Conservation (phyloP, 2,797 vertebrate species). For the Smutsia temminckii region DNA sequence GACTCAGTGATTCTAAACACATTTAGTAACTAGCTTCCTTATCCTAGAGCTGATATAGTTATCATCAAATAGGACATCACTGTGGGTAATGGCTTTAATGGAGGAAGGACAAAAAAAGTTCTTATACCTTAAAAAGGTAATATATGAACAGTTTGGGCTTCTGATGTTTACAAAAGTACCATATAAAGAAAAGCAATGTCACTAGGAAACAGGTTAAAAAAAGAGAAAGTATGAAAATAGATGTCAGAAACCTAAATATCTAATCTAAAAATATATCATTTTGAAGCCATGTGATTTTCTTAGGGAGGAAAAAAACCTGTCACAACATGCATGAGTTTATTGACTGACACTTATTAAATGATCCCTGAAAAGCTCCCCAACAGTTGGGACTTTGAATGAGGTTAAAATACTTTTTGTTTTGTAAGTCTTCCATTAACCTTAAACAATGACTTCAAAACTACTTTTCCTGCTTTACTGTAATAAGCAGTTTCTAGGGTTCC, state of each 20-base stretch:
- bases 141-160: not conserved
- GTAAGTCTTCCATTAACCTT: not conserved
- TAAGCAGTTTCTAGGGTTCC: not conserved
- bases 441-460: slow-evolving; percentile 2
- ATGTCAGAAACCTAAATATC: not conserved
- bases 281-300: not conserved
- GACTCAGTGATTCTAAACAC: not conserved
- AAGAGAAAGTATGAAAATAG: not conserved
- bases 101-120: not conserved
- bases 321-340: not conserved
- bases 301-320: no score
- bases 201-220: not conserved
- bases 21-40: not conserved
- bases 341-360: not conserved
- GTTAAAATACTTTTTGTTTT: not conserved
- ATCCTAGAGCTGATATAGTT: not conserved
- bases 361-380: not conserved
- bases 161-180: not conserved
- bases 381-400: not conserved
- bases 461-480: slow-evolving; percentile 27
- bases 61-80: not conserved
- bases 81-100: not conserved
- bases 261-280: not conserved
- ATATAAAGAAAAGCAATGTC: not conserved
- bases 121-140: not conserved